Evolutionary conservation across 1,140 invertebrate species (phyloP).

Genomic region (Aricia agestis): DNA sequence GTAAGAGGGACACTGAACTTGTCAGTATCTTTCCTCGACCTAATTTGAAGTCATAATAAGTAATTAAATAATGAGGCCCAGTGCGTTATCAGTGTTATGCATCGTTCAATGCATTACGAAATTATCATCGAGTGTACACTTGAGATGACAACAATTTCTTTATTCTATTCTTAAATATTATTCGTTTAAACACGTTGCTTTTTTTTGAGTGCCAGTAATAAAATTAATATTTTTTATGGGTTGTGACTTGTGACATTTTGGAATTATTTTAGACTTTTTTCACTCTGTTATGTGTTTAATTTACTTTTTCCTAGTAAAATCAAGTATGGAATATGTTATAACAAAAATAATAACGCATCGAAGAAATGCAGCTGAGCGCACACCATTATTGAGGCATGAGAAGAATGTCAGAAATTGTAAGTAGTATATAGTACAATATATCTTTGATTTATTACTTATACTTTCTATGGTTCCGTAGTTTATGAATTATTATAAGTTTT

Average conservation of each 20-base stretch:
- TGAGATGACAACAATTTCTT: background rate
- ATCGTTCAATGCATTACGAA: background rate
- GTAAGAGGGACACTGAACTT: background rate
- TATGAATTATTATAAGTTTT: no score
- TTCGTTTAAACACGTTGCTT: background rate
- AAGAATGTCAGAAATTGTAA: background rate
- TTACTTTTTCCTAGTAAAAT: background rate
- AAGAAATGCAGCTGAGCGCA: background rate
- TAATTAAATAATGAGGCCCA: slow-evolving; percentile 1
- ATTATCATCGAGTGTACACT: slow-evolving; percentile 6
- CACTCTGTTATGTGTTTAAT: background rate
- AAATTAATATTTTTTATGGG: background rate
- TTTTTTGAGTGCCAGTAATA: background rate
- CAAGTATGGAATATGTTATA: background rate
- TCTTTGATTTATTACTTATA: background rate
- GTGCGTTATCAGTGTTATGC: background rate
- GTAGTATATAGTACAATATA: background rate
- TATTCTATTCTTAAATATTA: background rate
- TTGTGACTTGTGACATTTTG: background rate
- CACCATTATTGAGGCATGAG: background rate
- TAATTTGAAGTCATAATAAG: background rate
- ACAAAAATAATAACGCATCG: background rate
- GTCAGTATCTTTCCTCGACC: slow-evolving; percentile 7
- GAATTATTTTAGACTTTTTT: background rate
- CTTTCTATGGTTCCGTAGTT: no score